Conservation (phyloP, 2,797 vertebrate species). For the Stomatorhinus walkeri region DNA sequence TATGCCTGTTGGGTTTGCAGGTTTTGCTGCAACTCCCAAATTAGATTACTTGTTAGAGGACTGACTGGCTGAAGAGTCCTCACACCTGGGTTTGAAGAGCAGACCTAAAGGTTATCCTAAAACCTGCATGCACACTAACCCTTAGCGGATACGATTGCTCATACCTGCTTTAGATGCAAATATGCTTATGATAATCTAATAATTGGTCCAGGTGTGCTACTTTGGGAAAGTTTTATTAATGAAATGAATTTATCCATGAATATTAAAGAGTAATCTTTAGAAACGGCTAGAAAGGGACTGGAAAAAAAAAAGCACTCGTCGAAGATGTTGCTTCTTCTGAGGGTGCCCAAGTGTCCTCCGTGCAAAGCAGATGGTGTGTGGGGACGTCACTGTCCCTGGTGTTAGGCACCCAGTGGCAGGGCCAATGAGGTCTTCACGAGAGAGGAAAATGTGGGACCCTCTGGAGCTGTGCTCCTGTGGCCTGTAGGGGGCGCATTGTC, state of each 20-base stretch:
- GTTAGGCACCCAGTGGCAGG: slow-evolving; percentile 28
- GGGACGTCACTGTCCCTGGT: slow-evolving; percentile 35
- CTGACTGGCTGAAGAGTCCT: not conserved
- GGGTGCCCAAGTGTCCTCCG: slow-evolving; percentile 25
- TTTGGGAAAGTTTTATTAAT: slow-evolving; percentile 38
- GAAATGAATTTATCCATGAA: slow-evolving; percentile 50
- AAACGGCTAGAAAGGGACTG: slow-evolving; percentile 43
- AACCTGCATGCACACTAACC: not conserved
- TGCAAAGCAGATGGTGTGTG: slow-evolving; percentile 38
- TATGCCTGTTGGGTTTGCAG: not conserved
- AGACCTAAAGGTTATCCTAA: not conserved
- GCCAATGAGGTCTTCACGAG: not conserved
- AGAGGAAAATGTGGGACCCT: not conserved
- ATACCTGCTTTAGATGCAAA: not conserved
- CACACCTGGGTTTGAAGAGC: not conserved
- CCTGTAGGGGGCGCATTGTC: not conserved
- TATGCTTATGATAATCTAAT: not conserved
- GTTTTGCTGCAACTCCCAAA: not conserved
- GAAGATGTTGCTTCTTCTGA: slow-evolving; percentile 49
- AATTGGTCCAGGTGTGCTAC: not conserved
- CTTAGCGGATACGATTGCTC: not conserved
- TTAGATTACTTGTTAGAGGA: not conserved
- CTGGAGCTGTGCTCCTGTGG: not conserved
- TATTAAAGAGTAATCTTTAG: slow-evolving; percentile 63
- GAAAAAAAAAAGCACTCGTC: slow-evolving; percentile 52